Evolutionary conservation across 2,797 vertebrate species (phyloP).

Genomic region (Myiotriccus ornatus): DNA sequence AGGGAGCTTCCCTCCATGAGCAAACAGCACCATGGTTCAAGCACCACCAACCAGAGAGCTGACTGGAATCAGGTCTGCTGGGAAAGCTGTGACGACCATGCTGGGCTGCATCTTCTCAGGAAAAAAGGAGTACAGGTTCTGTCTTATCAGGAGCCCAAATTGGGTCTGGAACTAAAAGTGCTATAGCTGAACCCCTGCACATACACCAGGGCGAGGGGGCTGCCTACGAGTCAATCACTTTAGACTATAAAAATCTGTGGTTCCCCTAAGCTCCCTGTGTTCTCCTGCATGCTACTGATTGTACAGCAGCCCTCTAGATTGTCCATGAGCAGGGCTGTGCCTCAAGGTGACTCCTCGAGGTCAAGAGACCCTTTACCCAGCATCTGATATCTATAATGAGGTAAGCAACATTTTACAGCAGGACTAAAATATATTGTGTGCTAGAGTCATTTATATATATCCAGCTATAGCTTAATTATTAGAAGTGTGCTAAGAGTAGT

Average conservation of each 20-base stretch:
- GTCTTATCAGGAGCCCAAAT: background rate
- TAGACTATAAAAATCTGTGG: background rate
- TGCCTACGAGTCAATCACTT: fast-evolving
- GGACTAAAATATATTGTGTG: background rate
- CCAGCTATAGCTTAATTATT: background rate
- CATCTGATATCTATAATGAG: background rate
- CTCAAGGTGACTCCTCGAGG: background rate
- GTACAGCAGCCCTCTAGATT: background rate
- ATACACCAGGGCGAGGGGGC: fast-evolving
- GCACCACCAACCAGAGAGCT: fast-evolving
- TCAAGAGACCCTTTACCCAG: background rate
- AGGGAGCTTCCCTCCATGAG: fast-evolving
- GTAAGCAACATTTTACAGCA: background rate
- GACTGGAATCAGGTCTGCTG: background rate
- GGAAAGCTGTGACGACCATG: background rate
- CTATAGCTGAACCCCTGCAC: background rate
- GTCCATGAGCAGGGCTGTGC: background rate
- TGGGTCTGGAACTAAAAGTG: background rate
- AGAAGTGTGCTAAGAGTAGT: background rate
- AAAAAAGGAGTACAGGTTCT: no score
- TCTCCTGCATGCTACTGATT: background rate
- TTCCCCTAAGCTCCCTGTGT: fast-evolving
- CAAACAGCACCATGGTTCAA: background rate
- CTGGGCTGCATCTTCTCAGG: no score
- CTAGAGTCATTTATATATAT: background rate